Conservation (phyloP, 2,888 invertebrate genomes). For the Mimas tiliae region DNA sequence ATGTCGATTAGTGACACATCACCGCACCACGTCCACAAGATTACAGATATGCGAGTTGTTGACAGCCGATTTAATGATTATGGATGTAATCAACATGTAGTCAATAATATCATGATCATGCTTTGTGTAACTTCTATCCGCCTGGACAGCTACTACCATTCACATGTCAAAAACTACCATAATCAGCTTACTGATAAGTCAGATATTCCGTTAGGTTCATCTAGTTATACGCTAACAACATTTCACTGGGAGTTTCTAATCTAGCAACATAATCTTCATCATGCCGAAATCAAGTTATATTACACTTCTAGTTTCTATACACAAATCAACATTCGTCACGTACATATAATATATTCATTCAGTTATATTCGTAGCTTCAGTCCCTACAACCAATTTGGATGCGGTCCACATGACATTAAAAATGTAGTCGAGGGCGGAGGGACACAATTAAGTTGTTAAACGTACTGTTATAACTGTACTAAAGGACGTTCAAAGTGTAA, state of each 20-base stretch:
- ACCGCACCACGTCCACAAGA: conserved; percentile 1
- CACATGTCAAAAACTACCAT: not conserved
- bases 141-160: not conserved
- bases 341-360: not conserved
- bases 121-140: not conserved
- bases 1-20: conserved; percentile 25
- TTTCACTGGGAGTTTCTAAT: too few species aligned
- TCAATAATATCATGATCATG: not conserved
- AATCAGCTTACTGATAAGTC: not conserved
- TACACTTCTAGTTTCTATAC: too few species aligned
- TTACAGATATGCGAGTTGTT: conserved; percentile 6
- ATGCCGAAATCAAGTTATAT: too few species aligned
- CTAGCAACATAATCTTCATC: too few species aligned
- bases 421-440: not conserved
- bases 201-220: not conserved
- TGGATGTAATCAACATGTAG: not conserved
- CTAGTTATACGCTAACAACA: too few species aligned
- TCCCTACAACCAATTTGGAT: not conserved
- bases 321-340: not conserved
- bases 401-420: not conserved
- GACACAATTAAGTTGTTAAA: not conserved
- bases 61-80: not conserved
- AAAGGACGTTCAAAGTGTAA: not conserved
- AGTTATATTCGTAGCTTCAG: not conserved
- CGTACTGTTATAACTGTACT: not conserved